Conservation (phyloP, 2,113 vertebrate species). For the Rattus rattus region DNA sequence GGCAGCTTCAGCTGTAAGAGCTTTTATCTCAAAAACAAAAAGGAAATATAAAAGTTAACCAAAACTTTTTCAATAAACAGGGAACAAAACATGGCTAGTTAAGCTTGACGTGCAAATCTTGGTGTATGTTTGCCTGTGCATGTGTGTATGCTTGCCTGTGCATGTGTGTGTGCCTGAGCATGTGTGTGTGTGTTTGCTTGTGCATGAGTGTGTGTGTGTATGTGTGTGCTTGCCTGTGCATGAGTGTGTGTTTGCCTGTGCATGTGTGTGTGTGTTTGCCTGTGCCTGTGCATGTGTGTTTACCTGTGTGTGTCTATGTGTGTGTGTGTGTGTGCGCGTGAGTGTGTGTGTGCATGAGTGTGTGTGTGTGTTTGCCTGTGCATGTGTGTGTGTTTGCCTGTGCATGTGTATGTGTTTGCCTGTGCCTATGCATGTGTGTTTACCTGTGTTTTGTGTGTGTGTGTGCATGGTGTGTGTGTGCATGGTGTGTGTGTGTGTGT, state of each 20-base stretch:
- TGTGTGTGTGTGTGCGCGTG: no score
- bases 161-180: not conserved
- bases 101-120: not conserved
- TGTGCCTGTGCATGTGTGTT: not conserved
- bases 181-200: not conserved
- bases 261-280: not conserved
- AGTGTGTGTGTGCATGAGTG: not conserved
- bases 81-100: not conserved
- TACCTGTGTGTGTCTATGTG: no score
- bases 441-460: no score
- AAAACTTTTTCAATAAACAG: conserved; percentile 15
- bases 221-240: not conserved
- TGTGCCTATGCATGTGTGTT: no score
- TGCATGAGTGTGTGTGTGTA: no score
- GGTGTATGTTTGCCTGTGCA: no score
- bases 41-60: not conserved
- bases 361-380: no score
- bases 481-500: not conserved
- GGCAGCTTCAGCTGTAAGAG: not conserved
- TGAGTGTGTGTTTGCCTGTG: no score
- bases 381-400: not conserved
- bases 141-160: not conserved
- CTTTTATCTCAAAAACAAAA: not conserved
- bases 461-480: not conserved
- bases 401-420: no score